These are phyloP conservation scores for Puffinus mauretanicus DNA, from an alignment of 2,113 vertebrate genomes.

Conservation along the genomic window DNA sequence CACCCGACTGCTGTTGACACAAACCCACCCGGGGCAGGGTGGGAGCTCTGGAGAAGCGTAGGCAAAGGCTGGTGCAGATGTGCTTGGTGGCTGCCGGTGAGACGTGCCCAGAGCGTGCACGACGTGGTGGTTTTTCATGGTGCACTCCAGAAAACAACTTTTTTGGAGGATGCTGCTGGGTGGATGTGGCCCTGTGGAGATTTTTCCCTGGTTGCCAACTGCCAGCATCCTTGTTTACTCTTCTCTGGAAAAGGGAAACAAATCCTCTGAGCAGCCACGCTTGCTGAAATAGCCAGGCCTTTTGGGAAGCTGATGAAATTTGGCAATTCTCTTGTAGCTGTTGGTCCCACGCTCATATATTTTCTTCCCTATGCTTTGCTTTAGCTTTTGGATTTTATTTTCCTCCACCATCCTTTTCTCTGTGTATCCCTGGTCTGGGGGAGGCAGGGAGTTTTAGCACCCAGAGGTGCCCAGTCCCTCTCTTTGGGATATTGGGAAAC, in stretches of 20 bases:
- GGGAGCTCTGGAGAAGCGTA: not conserved
- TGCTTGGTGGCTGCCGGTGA: not conserved
- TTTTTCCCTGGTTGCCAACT: not conserved
- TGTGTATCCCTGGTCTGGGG: not conserved
- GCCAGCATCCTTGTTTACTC: not conserved
- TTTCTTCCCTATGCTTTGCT: not conserved
- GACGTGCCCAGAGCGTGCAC: not conserved
- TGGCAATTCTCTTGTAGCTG: accelerated
- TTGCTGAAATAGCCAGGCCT: not conserved
- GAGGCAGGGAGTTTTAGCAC: not conserved
- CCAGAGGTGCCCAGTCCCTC: not conserved
- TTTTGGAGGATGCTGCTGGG: not conserved
- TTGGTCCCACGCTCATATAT: not conserved
- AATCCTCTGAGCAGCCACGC: not conserved
- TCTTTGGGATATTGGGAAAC: not conserved
- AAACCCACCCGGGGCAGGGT: not conserved
- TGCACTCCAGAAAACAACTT: not conserved
- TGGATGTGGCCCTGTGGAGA: not conserved
- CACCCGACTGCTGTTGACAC: not conserved
- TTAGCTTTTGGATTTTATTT: not conserved
- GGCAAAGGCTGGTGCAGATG: not conserved
- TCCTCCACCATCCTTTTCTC: not conserved
- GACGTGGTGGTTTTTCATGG: not conserved
- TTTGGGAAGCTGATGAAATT: not conserved
- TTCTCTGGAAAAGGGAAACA: not conserved